Conservation (phyloP, 2,888 invertebrate species). For the Hoplodrina blanda region DNA sequence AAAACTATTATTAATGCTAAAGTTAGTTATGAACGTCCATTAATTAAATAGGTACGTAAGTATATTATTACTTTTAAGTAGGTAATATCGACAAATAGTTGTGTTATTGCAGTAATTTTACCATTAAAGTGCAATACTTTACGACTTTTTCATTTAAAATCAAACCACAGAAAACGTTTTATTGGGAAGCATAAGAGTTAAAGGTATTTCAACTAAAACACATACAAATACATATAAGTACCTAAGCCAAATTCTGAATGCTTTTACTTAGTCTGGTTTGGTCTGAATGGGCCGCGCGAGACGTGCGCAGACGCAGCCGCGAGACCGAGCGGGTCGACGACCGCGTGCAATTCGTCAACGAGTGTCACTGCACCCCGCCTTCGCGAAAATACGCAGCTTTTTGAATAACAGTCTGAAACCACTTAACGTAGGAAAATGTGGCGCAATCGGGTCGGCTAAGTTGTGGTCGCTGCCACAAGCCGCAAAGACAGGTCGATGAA, state of each 20-base stretch:
- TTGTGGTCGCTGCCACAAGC: too few relatives aligned
- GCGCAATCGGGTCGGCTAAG: neutral
- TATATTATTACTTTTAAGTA: too few relatives aligned
- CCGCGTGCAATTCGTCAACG: conserved; percentile 69
- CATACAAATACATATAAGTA: neutral
- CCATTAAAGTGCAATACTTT: too few relatives aligned
- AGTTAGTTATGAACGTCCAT: neutral
- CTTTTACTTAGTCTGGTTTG: conserved; percentile 24
- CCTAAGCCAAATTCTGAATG: conserved; percentile 9
- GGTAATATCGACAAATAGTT: too few relatives aligned
- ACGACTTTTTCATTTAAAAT: neutral
- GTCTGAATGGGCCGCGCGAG: conserved; percentile 57
- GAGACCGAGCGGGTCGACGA: conserved; percentile 50
- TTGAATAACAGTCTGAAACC: conserved; percentile 33
- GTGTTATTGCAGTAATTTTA: too few relatives aligned
- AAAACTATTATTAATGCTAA: neutral
- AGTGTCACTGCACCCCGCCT: conserved; percentile 61
- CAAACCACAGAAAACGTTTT: neutral
- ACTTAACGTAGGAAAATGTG: conserved; percentile 7
- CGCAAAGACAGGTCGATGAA: too few relatives aligned
- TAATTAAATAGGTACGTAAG: too few relatives aligned
- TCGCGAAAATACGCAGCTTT: conserved; percentile 47
- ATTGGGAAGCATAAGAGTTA: neutral
- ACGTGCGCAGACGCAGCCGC: conserved; percentile 56
- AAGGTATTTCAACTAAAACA: conserved; percentile 13